Evolutionary conservation across 2,888 invertebrate genomes (phyloP), one percentile per base, ranked within the genome.

Genomic region (Perizoma affinitatum): DNA sequence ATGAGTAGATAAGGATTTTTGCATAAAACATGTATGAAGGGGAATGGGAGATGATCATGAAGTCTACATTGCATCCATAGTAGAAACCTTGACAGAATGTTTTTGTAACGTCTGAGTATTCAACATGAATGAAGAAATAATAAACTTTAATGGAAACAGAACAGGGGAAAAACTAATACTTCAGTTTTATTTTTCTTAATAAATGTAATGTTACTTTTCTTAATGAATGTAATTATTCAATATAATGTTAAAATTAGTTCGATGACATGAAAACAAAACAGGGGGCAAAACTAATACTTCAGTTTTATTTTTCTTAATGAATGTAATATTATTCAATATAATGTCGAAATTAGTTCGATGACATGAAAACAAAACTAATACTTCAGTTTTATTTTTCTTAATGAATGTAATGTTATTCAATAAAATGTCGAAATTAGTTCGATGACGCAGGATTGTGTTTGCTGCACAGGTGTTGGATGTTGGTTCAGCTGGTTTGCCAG

Each of bases 271-370:
- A 9, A 9, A 41, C 10, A 35, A 48, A 55, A 0, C 54, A 36
- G n/a, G 2, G 9, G n/a, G 46, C 45, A 35, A 51, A 34, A 7
- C 56, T 45, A 44, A 44, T 45, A 40, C 79, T 6, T 44, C 11
- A 5, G 22, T 9, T 9, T 8, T 74, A 75, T 71, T 74, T 76
- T 63, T 70, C 63, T 78, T 79, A 79, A 78, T 85, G 78, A 79
- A 75, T 69, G 74, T 76, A 68, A 75, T 78, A 58, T 80, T 79
- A 79, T 80, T 80, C 71, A 82, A 79, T 73, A 71, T 53, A 34
- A 58, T 82, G 78, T 85, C 82, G 70, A 87, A 88, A 88, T 87
- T 84, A 9, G n/a, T n/a, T n/a, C n/a, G n/a, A n/a, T n/a, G n/a
- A n/a, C n/a, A n/a, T n/a, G 22, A 40, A 9, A 9, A 41, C 10